Base-by-base conservation (phyloP, 1,140 invertebrate genomes). In the Drosophila tani region DNA sequence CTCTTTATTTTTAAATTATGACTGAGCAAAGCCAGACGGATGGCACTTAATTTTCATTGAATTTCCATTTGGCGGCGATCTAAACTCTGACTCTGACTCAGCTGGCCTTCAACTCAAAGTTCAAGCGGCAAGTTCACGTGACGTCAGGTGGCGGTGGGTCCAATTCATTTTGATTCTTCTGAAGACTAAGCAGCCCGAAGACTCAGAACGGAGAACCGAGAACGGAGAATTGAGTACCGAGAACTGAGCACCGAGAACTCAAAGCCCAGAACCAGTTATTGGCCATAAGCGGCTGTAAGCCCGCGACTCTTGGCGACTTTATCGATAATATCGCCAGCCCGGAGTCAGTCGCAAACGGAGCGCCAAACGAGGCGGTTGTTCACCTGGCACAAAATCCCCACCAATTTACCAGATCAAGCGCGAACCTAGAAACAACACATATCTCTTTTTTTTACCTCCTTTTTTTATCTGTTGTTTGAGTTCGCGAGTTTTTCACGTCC, bases 51-150 rank as follows among this genome's bases (percentile, higher is more conserved):
- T 74, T 46, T 73, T 11, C 67, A 60, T 73, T 50, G 49, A 24
- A 79, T 79, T 65, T 59, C 43, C 56, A 58, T 58, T 76, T 51
- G 32, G n/a, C 59, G 43, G 29, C 27, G 6, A 27, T 21, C 32
- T 50, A 53, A 45, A 45, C 35, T 40, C 38, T 38, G 43, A 59
- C 51, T 41, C 46, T 38, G 51, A 59, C 51, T 41, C 46, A 43
- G 19, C 9, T 57, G 47, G 47, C 73, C 81, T 85, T 78, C 75
- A 59, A 43, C 35, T 64, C 56, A 77, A 83, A 87, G 83, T 83
- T 87, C 83, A 87, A 78, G 84, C 80, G 43, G 59, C 83, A 87
- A 88, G 83, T 87, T 87, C 83, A 83, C 55, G 55, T 83, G 80
- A 82, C 75, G 70, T 79, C 79, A 57, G 47, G 59, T 53, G 62